These are phyloP conservation scores for Idaea straminata DNA, from an alignment of 2,888 invertebrate species.

Conservation along the genomic window DNA sequence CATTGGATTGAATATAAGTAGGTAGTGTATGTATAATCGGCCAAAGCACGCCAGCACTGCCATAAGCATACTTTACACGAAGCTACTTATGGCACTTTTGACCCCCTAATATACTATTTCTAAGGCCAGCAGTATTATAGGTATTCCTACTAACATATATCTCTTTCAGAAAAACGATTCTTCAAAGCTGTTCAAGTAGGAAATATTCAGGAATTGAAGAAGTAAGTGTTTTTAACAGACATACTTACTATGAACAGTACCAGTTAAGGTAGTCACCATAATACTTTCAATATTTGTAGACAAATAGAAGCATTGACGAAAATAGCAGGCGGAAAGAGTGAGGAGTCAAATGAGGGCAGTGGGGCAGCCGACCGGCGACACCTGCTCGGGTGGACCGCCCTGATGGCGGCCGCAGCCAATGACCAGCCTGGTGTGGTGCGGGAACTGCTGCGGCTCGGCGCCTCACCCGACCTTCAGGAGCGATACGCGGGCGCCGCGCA, in stretches of 20 bases:
- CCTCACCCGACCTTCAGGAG: slow-evolving; percentile 87
- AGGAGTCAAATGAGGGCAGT: slow-evolving; percentile 32
- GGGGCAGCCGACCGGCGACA: slow-evolving; percentile 85
- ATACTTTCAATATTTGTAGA: slow-evolving; percentile 29
- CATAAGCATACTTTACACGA: too few species aligned
- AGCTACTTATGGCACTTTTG: too few species aligned
- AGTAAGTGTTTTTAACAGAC: slow-evolving; percentile 39
- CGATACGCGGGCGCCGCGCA: slow-evolving; percentile 84
- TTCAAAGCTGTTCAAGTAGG: slow-evolving; percentile 69
- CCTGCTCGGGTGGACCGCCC: slow-evolving; percentile 91
- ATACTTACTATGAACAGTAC: not conserved
- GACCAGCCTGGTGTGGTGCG: slow-evolving; percentile 81
- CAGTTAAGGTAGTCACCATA: not conserved
- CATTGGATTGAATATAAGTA: too few species aligned
- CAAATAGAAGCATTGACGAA: slow-evolving; percentile 48
- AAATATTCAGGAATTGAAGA: slow-evolving; percentile 60
- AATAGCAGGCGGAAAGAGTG: slow-evolving; percentile 20
- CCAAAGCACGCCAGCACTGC: too few species aligned
- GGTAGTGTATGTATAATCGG: too few species aligned
- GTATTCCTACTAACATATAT: not conserved
- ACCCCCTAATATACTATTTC: too few species aligned
- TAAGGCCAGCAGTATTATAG: too few species aligned
- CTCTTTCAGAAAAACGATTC: slow-evolving; percentile 60
- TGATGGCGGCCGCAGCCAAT: slow-evolving; percentile 92
- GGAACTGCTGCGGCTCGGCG: slow-evolving; percentile 85